A percentile compares a stretch with the other conserved stretches of the same genome.
phyloP scores from a whole-genome alignment of 2,888 invertebrate species.

The Autographa pulchrina region DNA sequence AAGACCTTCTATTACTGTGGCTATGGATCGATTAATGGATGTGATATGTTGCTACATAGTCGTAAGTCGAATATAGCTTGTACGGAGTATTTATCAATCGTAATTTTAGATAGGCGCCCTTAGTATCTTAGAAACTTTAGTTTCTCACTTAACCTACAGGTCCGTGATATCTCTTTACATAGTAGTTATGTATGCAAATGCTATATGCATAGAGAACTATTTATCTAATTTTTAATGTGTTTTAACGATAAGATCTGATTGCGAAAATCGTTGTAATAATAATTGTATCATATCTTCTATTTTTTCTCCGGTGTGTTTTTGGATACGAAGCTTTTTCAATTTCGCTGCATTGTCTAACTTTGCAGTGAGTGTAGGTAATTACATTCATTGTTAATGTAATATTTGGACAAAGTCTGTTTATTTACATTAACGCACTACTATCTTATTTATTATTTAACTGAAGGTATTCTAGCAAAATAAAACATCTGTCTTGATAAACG shows the following conservation, averaged over 20 bases:
- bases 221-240: constrained; percentile 73
- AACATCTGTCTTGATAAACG: constrained; percentile 27
- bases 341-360: constrained; percentile 47
- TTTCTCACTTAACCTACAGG: constrained; percentile 78
- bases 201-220: constrained; percentile 69
- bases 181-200: constrained; percentile 68
- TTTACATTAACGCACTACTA: constrained; percentile 35
- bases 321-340: constrained; percentile 33
- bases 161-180: constrained; percentile 73
- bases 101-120: constrained; percentile 84
- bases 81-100: constrained; percentile 87
- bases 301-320: constrained; percentile 80
- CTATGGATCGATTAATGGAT: constrained; percentile 83
- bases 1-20: constrained; percentile 69
- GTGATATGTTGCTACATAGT: constrained; percentile 86
- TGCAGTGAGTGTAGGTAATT: constrained; percentile 39
- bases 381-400: constrained; percentile 38
- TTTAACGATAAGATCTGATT: constrained; percentile 71
- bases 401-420: constrained; percentile 51
- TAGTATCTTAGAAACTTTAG: constrained; percentile 78
- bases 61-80: constrained; percentile 79
- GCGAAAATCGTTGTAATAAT: constrained; percentile 58
- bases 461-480: constrained; percentile 18
- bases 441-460: constrained; percentile 10
- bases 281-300: constrained; percentile 65